Percentiles rank a stretch among this genome's conserved stretches.
Conservation (phyloP, 2,113 vertebrate genomes). For the Cebus imitator region DNA sequence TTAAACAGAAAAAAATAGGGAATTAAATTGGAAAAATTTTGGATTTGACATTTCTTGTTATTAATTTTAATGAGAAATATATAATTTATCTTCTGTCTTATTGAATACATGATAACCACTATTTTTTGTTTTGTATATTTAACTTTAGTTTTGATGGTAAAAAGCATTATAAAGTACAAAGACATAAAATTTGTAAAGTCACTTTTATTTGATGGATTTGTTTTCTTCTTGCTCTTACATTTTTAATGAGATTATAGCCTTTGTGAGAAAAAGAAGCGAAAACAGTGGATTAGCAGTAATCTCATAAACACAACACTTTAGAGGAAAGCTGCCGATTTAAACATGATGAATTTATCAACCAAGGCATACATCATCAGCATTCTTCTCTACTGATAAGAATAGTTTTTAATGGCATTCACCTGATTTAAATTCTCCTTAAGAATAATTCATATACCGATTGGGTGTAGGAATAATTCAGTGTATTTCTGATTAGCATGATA, state of each 20-base stretch:
- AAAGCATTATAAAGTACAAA: conserved; percentile 22
- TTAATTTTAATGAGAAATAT: neutral
- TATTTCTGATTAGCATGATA: neutral
- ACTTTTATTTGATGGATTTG: neutral
- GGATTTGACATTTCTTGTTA: neutral
- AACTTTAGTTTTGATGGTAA: neutral
- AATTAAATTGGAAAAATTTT: neutral
- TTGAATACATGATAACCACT: neutral
- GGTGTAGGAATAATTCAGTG: neutral
- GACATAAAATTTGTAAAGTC: neutral
- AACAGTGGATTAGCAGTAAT: neutral
- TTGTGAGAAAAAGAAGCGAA: neutral
- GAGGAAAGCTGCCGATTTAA: neutral
- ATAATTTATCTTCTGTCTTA: neutral
- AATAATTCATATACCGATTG: neutral
- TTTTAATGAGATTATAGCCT: neutral
- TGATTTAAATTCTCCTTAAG: neutral
- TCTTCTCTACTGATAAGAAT: neutral
- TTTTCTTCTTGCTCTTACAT: neutral
- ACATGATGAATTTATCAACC: neutral
- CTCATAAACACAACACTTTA: neutral
- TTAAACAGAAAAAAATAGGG: neutral
- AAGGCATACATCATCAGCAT: neutral
- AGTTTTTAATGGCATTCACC: neutral
- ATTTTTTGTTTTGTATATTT: neutral